Conservation (phyloP, 2,888 invertebrate genomes). For the Cheilosia vernalis region DNA sequence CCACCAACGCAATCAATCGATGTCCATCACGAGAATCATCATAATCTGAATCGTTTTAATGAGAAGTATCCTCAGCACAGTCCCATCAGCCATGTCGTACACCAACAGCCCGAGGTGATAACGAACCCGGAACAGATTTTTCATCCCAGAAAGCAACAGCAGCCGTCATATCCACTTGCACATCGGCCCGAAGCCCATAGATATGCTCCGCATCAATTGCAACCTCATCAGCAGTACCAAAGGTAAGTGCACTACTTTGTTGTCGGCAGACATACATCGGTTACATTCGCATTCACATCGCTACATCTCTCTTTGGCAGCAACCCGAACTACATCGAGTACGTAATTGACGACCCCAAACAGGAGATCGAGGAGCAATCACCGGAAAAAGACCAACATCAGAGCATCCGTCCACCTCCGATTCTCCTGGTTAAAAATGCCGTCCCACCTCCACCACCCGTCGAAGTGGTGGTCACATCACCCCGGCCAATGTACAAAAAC, state of each 20-base stretch:
- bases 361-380: constrained; percentile 75
- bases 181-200: constrained; percentile 76
- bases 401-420: constrained; percentile 60
- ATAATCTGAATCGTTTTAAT: constrained; percentile 65
- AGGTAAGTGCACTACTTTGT: constrained; percentile 64
- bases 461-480: constrained; percentile 77
- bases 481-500: constrained; percentile 78
- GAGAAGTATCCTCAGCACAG: constrained; percentile 78
- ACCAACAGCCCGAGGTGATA: constrained; percentile 74
- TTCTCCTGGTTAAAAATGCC: constrained; percentile 54
- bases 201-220: constrained; percentile 77
- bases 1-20: constrained; percentile 71
- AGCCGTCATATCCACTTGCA: constrained; percentile 37
- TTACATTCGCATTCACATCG: constrained; percentile 51
- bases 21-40: constrained; percentile 59
- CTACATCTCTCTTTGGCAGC: constrained; percentile 50
- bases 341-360: constrained; percentile 80
- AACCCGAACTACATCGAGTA: constrained; percentile 79
- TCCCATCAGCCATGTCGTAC: constrained; percentile 77
- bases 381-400: constrained; percentile 80
- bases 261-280: constrained; percentile 34
- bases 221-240: constrained; percentile 65
- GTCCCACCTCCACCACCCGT: constrained; percentile 69
- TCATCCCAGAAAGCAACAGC: constrained; percentile 72
- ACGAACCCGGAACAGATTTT: constrained; percentile 66